Evolutionary conservation across 2,113 vertebrate genomes (phyloP).

Genomic region (Dicrurus megarhynchus): DNA sequence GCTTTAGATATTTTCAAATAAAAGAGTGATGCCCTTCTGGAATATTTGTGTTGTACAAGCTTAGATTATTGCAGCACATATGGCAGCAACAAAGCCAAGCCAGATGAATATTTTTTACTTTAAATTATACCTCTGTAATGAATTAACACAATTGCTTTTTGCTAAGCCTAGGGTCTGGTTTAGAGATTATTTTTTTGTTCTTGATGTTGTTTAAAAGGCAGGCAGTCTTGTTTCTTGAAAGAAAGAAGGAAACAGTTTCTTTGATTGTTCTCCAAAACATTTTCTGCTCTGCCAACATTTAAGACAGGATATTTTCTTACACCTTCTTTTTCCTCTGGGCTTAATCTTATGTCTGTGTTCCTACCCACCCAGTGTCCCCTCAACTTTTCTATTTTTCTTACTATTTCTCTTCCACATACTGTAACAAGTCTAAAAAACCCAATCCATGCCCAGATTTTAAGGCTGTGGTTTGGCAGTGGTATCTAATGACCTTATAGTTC

Average conservation of each 20-base stretch:
- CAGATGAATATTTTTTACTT: background rate
- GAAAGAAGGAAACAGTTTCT: background rate
- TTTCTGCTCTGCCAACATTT: background rate
- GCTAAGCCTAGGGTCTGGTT: background rate
- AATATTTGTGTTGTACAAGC: background rate
- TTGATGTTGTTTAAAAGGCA: background rate
- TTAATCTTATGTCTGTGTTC: background rate
- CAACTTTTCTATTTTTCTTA: background rate
- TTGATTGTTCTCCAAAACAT: background rate
- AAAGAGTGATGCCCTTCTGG: background rate
- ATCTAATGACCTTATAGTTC: background rate
- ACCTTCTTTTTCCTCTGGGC: background rate
- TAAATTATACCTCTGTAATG: background rate
- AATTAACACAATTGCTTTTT: background rate
- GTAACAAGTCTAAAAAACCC: background rate
- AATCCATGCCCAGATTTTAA: background rate
- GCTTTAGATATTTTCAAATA: background rate
- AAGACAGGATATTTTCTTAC: background rate
- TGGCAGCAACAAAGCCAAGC: background rate
- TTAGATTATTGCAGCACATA: background rate
- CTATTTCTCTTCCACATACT: background rate
- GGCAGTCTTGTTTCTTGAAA: background rate
- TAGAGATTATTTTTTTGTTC: background rate
- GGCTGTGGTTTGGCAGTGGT: background rate
- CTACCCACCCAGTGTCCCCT: background rate